phyloP scores from a whole-genome alignment of 2,797 vertebrate genomes.

The Pipistrellus pipistrellus region DNA sequence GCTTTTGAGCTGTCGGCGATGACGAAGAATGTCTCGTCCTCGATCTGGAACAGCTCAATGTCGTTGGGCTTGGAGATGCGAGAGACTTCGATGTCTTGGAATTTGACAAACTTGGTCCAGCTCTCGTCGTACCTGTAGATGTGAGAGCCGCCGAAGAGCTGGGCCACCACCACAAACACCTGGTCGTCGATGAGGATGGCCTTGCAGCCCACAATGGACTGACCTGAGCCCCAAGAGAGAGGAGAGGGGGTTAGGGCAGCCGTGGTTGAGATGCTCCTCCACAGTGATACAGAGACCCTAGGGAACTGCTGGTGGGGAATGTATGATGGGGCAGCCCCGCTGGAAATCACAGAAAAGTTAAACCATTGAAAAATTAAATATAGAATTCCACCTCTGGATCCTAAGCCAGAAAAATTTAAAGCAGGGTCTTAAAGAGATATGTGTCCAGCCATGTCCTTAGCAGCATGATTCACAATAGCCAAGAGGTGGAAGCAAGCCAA shows the following conservation, averaged over 20 bases:
- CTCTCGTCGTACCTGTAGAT: conserved; percentile 98
- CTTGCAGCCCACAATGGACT: conserved; percentile 98
- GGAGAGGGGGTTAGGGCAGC: conserved; percentile 72
- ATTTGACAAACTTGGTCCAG: conserved; percentile 98
- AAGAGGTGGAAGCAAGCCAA: background rate
- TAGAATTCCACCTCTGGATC: background rate
- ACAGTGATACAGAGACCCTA: fast-evolving
- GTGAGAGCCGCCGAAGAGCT: conserved; percentile 98
- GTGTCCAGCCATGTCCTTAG: background rate
- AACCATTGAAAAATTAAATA: background rate
- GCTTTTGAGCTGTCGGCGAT: conserved; percentile 99
- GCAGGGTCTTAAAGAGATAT: background rate
- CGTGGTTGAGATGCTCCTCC: fast-evolving
- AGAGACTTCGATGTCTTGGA: conserved; percentile 98
- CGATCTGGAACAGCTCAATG: conserved; percentile 97
- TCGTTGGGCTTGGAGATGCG: conserved; percentile 99
- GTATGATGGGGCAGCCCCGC: fast-evolving
- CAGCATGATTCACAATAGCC: background rate
- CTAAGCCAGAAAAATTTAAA: background rate
- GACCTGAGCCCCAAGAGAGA: conserved; percentile 90
- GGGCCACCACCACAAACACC: conserved; percentile 98
- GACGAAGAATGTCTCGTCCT: conserved; percentile 95
- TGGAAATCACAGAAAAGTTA: background rate
- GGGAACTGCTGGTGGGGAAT: background rate
- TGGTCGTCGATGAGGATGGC: conserved; percentile 96